phyloP scores from a whole-genome alignment of 2,797 vertebrate species.

The Thripadectes ignobilis region DNA sequence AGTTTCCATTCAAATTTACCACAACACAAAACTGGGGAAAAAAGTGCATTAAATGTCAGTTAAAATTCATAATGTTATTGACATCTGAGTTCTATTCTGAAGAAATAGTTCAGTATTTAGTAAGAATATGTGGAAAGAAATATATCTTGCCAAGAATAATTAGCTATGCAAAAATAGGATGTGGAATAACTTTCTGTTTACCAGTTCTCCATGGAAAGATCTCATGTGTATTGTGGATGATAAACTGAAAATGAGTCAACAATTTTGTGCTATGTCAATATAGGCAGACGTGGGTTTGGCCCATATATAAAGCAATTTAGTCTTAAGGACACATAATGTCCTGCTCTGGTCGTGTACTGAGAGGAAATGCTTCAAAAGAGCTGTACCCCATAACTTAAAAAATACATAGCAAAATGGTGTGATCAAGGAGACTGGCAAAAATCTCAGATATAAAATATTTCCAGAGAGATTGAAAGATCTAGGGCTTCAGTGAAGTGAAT shows the following conservation, averaged over 20 bases:
- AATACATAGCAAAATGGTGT: background rate
- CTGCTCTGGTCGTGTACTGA: background rate
- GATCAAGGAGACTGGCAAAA: background rate
- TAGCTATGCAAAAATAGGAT: background rate
- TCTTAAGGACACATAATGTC: background rate
- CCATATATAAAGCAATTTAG: background rate
- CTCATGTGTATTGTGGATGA: background rate
- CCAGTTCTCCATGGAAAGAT: background rate
- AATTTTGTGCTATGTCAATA: background rate
- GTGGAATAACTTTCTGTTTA: background rate
- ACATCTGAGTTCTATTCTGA: background rate
- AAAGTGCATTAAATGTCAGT: background rate
- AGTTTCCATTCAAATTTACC: background rate
- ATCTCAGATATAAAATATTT: background rate
- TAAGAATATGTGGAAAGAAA: background rate
- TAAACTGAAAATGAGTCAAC: background rate
- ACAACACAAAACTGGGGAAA: background rate
- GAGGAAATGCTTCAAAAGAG: background rate
- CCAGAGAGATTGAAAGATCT: background rate
- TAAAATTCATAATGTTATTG: background rate
- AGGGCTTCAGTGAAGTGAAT: background rate
- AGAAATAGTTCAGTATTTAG: background rate
- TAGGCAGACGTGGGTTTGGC: background rate
- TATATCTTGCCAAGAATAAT: background rate
- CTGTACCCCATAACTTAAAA: background rate